Evolutionary conservation across 1,140 invertebrate genomes (phyloP), one percentile per base, ranked within the genome.

Genomic region (Drosophila asahinai): DNA sequence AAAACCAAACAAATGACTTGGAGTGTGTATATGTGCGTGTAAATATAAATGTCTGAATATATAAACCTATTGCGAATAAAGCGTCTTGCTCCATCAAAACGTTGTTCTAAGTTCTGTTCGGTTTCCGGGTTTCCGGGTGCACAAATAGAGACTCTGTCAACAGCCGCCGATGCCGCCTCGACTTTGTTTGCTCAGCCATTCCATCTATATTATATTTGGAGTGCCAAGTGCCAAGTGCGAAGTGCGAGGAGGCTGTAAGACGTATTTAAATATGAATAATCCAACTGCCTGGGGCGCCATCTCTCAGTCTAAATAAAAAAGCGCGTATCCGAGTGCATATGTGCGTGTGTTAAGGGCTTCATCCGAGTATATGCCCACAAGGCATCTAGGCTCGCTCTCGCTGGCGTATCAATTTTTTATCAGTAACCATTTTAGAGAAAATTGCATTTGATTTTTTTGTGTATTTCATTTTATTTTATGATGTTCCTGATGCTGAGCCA

Each of bases 211-310:
- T 73, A 73, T 72, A 73, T 58, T 52, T 47, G 52, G 38, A 30
- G 49, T 51, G 65, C 22, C 22, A 25, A 25, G 22, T 25, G 19
- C 27, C 22, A 36, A 48, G 36, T 27, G 51, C 42, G 60, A 33
- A 65, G 60, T 74, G 36, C 17, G 27, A 49, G 19, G 52, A 40
- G 70, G 27, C 47, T 73, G 67, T 38, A 71, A 77, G 71, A 66
- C 48, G 52, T 81, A 71, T 81, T 83, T 81, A 89, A 90, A 89
- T 89, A 89, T 90, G 80, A 84, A 84, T 89, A 89, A 84, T 89
- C 66, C 70, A 71, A 48, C 51, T 74, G 81, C 66, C 81, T 65
- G 22, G 61, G 77, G 66, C 72, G 14, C 15, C 62, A 36, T 55
- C 25, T 45, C 14, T 51, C 36, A 30, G 47, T 42, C 47, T 43